A percentile compares a stretch with the other conserved stretches of the same genome.
These are phyloP conservation scores for Monarcha castaneiventris DNA, from an alignment of 2,113 vertebrate species.

Conservation along the genomic window DNA sequence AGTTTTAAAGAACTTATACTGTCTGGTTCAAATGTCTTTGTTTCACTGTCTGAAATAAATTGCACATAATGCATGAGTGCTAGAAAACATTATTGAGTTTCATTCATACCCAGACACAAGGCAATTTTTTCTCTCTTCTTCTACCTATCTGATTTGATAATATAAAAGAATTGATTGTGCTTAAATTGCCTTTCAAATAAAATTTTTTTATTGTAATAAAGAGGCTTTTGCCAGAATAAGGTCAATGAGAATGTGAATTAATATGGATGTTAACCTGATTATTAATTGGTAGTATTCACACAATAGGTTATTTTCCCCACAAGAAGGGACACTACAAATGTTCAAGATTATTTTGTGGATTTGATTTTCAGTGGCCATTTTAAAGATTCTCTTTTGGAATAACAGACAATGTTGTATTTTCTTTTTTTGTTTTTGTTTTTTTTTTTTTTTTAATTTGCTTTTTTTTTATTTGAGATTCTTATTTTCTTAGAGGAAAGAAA, in stretches of 20 bases:
- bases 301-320: background rate
- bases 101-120: background rate
- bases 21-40: background rate
- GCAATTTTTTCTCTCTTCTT: background rate
- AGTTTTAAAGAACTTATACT: background rate
- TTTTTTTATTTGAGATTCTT: background rate
- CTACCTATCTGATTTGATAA: background rate
- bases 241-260: background rate
- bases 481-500: background rate
- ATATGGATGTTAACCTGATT: background rate
- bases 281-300: background rate
- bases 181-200: background rate
- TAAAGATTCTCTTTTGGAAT: background rate
- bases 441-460: too few relatives aligned
- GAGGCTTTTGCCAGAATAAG: background rate
- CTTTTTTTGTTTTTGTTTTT: accelerated
- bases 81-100: background rate
- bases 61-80: background rate
- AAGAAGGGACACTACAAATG: background rate
- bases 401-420: background rate
- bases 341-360: background rate
- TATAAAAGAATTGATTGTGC: background rate
- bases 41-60: background rate
- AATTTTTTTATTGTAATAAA: background rate
- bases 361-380: background rate